Evolutionary conservation across 2,888 invertebrate genomes (phyloP).

Genomic region (Glaucopsyche alexis): DNA sequence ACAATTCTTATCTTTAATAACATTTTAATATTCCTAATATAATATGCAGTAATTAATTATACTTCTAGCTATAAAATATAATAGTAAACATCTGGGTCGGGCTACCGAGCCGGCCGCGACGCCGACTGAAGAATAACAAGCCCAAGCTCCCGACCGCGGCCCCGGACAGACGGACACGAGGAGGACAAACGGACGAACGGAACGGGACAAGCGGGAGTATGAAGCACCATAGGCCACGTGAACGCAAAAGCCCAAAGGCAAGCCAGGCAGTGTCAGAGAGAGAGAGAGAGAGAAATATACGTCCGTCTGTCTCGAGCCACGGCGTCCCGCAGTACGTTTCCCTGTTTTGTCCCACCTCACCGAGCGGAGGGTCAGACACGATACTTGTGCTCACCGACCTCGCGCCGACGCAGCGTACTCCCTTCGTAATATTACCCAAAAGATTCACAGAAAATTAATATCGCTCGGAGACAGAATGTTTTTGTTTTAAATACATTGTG

Average conservation of each 20-base stretch:
- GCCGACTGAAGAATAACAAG: slow-evolving; percentile 51
- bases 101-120: slow-evolving; percentile 54
- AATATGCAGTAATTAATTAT: slow-evolving; percentile 79
- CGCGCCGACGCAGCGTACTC: neutral
- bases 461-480: slow-evolving; percentile 47
- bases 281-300: slow-evolving; percentile 28
- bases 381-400: no score
- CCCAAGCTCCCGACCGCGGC: slow-evolving; percentile 35
- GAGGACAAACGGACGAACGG: neutral
- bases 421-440: slow-evolving; percentile 55
- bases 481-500: slow-evolving; percentile 63
- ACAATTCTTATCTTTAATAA: slow-evolving; percentile 77
- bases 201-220: slow-evolving; percentile 11
- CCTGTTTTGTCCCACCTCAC: slow-evolving; percentile 66
- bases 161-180: neutral
- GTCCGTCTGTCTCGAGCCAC: slow-evolving; percentile 43
- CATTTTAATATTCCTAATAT: slow-evolving; percentile 76
- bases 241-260: slow-evolving; percentile 32
- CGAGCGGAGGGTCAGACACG: no score
- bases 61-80: slow-evolving; percentile 79
- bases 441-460: slow-evolving; percentile 55
- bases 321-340: slow-evolving; percentile 47
- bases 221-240: slow-evolving; percentile 30
- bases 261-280: slow-evolving; percentile 33
- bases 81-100: slow-evolving; percentile 68